Evolutionary conservation across 1,140 invertebrate species (phyloP).

Genomic region (Drosophila oshimai): DNA sequence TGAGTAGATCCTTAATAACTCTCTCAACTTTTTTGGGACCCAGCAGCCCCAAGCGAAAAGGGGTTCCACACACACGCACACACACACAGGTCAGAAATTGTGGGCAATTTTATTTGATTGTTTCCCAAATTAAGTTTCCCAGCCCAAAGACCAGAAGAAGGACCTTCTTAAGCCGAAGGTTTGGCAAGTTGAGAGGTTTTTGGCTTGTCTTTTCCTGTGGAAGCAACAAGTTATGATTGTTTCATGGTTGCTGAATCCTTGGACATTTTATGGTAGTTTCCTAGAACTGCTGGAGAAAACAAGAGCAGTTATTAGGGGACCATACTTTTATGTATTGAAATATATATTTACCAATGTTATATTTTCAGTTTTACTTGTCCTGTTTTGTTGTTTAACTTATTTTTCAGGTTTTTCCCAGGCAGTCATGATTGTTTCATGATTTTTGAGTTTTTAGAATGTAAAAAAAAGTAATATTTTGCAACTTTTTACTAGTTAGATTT

Average conservation of each 20-base stretch:
- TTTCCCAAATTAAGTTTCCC: constrained; percentile 56
- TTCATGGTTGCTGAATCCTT: background rate
- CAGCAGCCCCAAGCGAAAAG: too few relatives aligned
- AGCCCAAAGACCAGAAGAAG: constrained; percentile 51
- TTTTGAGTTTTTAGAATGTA: too few relatives aligned
- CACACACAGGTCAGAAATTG: constrained; percentile 26
- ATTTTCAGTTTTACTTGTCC: too few relatives aligned
- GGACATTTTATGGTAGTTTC: too few relatives aligned
- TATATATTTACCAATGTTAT: background rate
- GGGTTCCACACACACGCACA: background rate
- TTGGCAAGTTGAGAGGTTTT: background rate
- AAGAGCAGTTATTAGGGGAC: too few relatives aligned
- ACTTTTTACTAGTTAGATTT: too few relatives aligned
- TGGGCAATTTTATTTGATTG: constrained; percentile 57
- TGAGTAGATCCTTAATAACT: constrained; percentile 55
- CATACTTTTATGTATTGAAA: too few relatives aligned
- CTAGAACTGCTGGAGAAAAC: too few relatives aligned
- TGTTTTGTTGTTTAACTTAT: background rate
- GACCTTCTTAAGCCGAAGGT: background rate
- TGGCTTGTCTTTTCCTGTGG: background rate
- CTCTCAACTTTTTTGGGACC: constrained; percentile 46
- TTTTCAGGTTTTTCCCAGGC: too few relatives aligned
- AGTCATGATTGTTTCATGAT: too few relatives aligned
- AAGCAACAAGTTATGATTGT: constrained; percentile 20
- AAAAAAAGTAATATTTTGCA: too few relatives aligned